phyloP scores from a whole-genome alignment of 2,113 vertebrate genomes.

The Addax nasomaculatus region DNA sequence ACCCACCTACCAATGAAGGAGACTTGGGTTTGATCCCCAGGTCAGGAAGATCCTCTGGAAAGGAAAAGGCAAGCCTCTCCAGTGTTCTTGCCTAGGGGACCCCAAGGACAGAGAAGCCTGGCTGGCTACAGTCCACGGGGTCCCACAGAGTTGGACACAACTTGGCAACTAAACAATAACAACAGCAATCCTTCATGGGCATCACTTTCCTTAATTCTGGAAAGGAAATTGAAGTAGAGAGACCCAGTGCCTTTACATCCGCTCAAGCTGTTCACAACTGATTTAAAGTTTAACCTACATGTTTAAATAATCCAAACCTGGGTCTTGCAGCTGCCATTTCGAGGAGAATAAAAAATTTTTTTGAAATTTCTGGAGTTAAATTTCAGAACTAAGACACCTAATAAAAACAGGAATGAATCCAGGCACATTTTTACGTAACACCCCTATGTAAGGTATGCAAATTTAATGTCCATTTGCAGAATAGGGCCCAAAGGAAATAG shows the following conservation, averaged over 20 bases:
- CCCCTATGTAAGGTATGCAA: background rate
- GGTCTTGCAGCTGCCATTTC: background rate
- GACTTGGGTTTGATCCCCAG: background rate
- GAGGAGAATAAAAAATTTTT: background rate
- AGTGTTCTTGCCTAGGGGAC: background rate
- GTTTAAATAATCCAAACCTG: background rate
- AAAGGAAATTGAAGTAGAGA: background rate
- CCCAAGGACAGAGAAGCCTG: background rate
- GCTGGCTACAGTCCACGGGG: background rate
- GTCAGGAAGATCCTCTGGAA: background rate
- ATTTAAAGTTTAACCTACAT: background rate
- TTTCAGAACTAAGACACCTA: background rate
- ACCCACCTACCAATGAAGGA: background rate
- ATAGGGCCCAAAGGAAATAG: background rate
- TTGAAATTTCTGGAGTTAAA: background rate
- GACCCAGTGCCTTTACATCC: background rate
- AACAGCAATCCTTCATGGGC: background rate
- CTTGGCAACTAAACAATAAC: background rate
- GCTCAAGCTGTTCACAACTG: background rate
- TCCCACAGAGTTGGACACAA: background rate
- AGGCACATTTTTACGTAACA: background rate
- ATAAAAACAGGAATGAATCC: background rate
- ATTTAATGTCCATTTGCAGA: background rate
- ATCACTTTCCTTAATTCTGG: background rate
- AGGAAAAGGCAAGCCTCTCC: background rate